Evolutionary conservation across 1,140 invertebrate species (phyloP).

Genomic region (Hermetia illucens): DNA sequence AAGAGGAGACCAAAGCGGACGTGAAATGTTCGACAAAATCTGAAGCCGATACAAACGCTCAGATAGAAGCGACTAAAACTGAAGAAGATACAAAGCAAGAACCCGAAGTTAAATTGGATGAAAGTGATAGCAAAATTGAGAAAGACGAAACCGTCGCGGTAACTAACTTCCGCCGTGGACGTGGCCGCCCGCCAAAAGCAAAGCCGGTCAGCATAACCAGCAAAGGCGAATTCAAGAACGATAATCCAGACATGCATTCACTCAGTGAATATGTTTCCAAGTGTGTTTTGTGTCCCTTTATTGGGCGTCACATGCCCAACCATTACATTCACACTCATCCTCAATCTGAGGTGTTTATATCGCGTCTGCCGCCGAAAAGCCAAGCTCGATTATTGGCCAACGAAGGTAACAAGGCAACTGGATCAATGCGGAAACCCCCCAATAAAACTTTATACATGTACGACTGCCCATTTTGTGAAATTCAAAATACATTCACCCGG

Average conservation of each 20-base stretch:
- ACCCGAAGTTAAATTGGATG: slow-evolving; percentile 6
- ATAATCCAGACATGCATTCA: slow-evolving; percentile 7
- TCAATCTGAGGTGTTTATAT: slow-evolving; percentile 37
- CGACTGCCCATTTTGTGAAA: slow-evolving; percentile 19
- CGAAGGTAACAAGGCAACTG: not conserved
- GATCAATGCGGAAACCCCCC: too few relatives aligned
- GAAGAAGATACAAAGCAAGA: slow-evolving; percentile 7
- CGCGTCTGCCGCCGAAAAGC: slow-evolving; percentile 32
- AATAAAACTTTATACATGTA: too few relatives aligned
- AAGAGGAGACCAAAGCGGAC: not conserved
- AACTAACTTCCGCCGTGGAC: too few relatives aligned
- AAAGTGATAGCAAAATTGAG: not conserved
- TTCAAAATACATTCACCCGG: not conserved
- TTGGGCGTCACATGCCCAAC: slow-evolving; percentile 33
- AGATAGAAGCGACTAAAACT: slow-evolving; percentile 8
- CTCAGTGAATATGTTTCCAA: slow-evolving; percentile 10
- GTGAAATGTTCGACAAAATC: not conserved
- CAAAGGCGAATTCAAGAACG: slow-evolving; percentile 6
- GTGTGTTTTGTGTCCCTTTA: slow-evolving; percentile 37
- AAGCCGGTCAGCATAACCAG: not conserved
- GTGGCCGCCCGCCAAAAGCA: not conserved
- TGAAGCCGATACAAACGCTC: not conserved
- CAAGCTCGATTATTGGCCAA: slow-evolving; percentile 15
- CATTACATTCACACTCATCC: slow-evolving; percentile 42
- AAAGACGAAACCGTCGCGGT: slow-evolving; percentile 6